Conservation (phyloP, 2,113 vertebrate genomes). For the Cavia aperea region DNA sequence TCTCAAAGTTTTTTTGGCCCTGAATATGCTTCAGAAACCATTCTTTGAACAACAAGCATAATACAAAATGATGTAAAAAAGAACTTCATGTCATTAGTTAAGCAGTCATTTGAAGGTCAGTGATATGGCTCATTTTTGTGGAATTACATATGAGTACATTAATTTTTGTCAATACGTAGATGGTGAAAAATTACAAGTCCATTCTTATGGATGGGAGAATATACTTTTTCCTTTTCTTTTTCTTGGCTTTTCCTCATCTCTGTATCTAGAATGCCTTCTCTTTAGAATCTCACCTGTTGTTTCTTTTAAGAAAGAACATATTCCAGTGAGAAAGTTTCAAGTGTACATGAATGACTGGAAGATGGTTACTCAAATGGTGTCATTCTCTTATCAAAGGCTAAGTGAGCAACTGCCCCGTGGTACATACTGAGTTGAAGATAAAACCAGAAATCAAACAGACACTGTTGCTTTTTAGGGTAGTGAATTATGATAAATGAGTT, state of each 20-base stretch:
- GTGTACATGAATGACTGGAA: neutral
- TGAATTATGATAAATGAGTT: neutral
- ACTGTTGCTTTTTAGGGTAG: neutral
- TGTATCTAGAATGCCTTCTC: neutral
- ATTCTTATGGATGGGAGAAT: neutral
- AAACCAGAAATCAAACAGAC: neutral
- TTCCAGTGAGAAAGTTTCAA: constrained; percentile 1
- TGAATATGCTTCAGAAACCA: constrained; percentile 25
- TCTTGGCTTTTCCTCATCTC: neutral
- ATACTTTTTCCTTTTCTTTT: neutral
- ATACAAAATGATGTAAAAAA: constrained; percentile 37
- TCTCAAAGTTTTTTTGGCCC: constrained; percentile 15
- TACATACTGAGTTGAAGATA: neutral
- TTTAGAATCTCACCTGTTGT: neutral
- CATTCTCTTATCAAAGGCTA: neutral
- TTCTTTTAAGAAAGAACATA: constrained; percentile 28
- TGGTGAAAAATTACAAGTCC: constrained; percentile 28
- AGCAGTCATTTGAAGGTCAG: constrained; percentile 19
- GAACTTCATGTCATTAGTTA: constrained; percentile 20
- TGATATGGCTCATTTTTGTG: constrained; percentile 53
- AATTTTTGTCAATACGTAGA: constrained; percentile 32
- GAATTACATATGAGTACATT: constrained; percentile 6
- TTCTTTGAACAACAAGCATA: constrained; percentile 29
- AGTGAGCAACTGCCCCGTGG: neutral
- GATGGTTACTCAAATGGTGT: neutral